Evolutionary conservation across 2,113 vertebrate genomes (phyloP).

Genomic region (Phainopepla nitens): DNA sequence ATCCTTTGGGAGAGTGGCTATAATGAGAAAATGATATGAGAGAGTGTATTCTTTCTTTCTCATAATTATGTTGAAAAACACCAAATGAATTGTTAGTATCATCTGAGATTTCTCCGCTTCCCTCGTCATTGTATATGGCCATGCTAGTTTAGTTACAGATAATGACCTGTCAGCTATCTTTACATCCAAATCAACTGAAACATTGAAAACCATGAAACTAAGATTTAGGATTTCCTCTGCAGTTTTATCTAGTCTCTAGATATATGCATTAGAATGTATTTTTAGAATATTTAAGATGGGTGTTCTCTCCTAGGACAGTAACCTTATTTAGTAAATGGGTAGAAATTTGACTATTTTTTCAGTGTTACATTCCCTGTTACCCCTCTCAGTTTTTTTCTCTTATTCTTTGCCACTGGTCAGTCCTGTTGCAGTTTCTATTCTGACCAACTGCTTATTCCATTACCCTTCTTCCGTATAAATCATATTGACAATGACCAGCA

Average conservation of each 20-base stretch:
- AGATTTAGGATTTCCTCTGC: neutral
- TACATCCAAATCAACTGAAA: neutral
- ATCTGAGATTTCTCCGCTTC: neutral
- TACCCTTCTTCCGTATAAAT: neutral
- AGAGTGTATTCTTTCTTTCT: neutral
- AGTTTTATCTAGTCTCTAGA: neutral
- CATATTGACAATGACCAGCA: neutral
- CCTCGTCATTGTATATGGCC: neutral
- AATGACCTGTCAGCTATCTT: neutral
- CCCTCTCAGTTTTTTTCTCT: neutral
- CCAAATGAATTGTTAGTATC: neutral
- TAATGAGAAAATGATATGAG: neutral
- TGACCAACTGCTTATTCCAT: neutral
- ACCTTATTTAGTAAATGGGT: neutral
- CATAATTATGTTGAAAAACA: neutral
- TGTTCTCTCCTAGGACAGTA: neutral
- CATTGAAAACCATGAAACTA: neutral
- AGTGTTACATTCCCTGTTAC: fast-evolving
- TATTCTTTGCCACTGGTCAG: neutral
- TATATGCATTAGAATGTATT: neutral
- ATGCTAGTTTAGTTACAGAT: neutral
- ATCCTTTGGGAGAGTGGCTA: neutral
- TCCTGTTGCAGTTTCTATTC: neutral
- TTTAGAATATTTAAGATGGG: neutral
- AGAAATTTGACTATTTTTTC: neutral